phyloP scores from a whole-genome alignment of 2,797 vertebrate species.

The Poecilia velifera region DNA sequence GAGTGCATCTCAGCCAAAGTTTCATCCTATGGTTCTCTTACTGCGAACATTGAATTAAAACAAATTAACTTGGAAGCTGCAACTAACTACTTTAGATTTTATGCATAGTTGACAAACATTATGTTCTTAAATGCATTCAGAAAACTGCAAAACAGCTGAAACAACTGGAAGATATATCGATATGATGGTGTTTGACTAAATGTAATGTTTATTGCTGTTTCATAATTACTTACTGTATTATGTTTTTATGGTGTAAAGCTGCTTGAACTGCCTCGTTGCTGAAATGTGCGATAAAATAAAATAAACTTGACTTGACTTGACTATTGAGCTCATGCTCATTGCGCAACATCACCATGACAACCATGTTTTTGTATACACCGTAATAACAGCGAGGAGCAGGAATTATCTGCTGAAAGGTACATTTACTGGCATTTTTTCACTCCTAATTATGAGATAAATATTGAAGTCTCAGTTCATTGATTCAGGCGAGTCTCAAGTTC shows the following conservation, averaged over 20 bases:
- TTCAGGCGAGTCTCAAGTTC: neutral
- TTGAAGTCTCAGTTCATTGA: neutral
- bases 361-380: neutral
- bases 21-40: neutral
- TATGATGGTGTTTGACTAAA: no score
- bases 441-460: neutral
- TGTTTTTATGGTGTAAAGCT: no score
- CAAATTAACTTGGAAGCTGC: neutral
- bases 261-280: no score
- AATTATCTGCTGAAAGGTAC: neutral
- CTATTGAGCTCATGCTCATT: neutral
- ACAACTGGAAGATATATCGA: no score
- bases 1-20: neutral
- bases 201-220: no score
- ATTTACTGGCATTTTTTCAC: neutral
- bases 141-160: no score
- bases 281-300: no score
- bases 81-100: neutral
- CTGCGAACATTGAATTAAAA: neutral
- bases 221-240: no score
- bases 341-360: neutral
- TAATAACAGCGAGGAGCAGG: neutral
- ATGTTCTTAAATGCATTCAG: no score
- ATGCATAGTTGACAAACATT: neutral
- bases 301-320: no score